Base-by-base conservation (phyloP, 2,113 vertebrate genomes). In the Drymodes brunneopygia region DNA sequence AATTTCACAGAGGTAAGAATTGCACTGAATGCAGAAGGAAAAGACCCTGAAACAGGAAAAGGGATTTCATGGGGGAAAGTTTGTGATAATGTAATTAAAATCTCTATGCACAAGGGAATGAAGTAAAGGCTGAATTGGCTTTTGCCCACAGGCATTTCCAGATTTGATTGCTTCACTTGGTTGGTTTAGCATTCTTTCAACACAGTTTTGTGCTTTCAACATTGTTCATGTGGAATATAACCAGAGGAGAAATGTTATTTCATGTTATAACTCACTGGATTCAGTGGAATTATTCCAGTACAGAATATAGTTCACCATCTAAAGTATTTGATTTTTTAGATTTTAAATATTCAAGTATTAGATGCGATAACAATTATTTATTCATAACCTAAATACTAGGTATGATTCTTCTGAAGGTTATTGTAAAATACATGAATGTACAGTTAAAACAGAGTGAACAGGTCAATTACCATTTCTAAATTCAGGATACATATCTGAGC, bases 31-130 rank as follows among this genome's bases (percentile, higher is more conserved):
- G 71, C 70, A 45, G 48, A 64, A 29, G 28, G 28, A 75, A 88
- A 77, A 86, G 48, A 38, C 40, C 2, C 12, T 14, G 48, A 72
- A 89, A 33, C 22, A 53, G 35, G 18, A 67, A 45, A 91, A 40
- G 22, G 19, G 24, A 74, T 91, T 95, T 92, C 35, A 64, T 11
- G 44, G 45, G 61, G 17, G 36, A 60, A 67, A n/a, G 58, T 82
- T 79, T 44, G 44, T 77, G 53, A 72, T 91, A 95, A 87, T 58
- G 65, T 91, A 94, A 95, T 95, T 95, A 92, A 97, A 89, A 95
- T 61, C 28, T 72, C 36, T 75, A 1, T 54, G 50, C 58, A 80
- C 78, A 54, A 77, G 73, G 66, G 91, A 95, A 79, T 2, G 8
- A 87, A 90, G 36, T 69, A 82, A 84, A 95, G 29, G 66, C 45